These are phyloP conservation scores for Echinometra lucunter DNA, from an alignment of 53 echinoderm and acorn worm species.

Conservation along the genomic window DNA sequence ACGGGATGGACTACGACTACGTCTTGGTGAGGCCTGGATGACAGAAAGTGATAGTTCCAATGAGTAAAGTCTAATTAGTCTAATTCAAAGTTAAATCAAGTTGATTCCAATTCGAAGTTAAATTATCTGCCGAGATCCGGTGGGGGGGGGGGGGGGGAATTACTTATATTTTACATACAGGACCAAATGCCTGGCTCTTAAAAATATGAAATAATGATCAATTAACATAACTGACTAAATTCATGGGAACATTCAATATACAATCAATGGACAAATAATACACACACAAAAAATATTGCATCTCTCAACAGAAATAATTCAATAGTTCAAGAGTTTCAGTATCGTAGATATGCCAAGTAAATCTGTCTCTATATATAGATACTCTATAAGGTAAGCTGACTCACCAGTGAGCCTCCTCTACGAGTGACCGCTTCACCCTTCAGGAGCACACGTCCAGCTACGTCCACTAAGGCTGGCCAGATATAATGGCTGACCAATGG, in stretches of 20 bases:
- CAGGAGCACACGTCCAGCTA: constrained; percentile 84
- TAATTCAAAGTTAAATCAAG: neutral
- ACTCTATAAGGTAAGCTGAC: neutral
- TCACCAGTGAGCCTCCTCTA: constrained; percentile 90
- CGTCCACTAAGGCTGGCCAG: constrained; percentile 92
- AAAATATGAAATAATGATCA: too few species aligned
- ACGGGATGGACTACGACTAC: constrained; percentile 90
- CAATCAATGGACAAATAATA: neutral
- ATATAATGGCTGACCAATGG: constrained; percentile 89
- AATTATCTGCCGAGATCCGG: too few species aligned
- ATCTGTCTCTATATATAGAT: neutral
- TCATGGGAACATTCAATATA: neutral
- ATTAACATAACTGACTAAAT: neutral
- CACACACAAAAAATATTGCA: neutral
- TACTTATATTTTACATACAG: neutral
- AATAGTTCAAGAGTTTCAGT: neutral
- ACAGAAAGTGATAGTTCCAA: neutral
- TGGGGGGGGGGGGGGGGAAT: neutral
- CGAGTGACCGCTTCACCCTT: constrained; percentile 97
- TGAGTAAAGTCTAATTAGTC: neutral
- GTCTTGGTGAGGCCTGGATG: constrained; percentile 81
- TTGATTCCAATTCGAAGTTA: too few species aligned
- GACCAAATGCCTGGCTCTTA: neutral
- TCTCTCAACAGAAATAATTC: too few species aligned
- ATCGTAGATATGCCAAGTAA: neutral